Base-by-base conservation (phyloP, 2,797 vertebrate species). In the Manis javanica region DNA sequence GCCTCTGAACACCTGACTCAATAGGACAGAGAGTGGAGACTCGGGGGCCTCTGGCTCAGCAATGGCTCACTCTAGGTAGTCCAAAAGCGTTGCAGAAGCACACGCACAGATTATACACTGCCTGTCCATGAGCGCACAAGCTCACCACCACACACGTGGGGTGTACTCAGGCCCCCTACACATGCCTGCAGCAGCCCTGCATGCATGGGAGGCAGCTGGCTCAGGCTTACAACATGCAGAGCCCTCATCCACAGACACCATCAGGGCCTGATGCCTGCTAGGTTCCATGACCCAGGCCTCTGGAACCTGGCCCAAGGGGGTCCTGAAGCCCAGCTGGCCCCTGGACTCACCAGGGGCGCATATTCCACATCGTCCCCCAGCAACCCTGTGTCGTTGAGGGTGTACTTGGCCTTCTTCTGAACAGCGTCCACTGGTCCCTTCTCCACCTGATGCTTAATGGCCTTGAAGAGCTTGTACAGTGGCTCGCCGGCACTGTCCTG, bases 391-490 rank as follows among this genome's bases (percentile, higher is more conserved):
- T 99, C 99, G 37, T 99, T 99, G 94, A 99, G 97, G 2, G 99
- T 99, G 98, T 99, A 99, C 96, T 99, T 99, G 98, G 99, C 99
- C 98, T 99, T 99, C 98, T 99, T 99, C 97, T 99, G 99, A 95
- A 99, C 99, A 0, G 99, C 99, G 57, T 99, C 99, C 97, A 99
- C 99, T 0, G 99, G 99, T 3, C 99, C 99, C 97, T 99, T 99
- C 98, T 99, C 99, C 84, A 99, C 99, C 98, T 99, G 99, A 97
- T 99, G 99, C 98, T 99, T 99, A 98, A 99, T 99, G 98, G 99
- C 99, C 97, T 99, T 99, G 98, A 99, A 99, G 95, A 99, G 99
- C 98, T 99, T 99, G 98, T 99, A 99, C 88, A 99, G 99, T 55
- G 99, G 99, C 85, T 99, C 99, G 2, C 99, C 99, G 0, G 99